Evolutionary conservation across 2,113 vertebrate genomes (phyloP).

Genomic region (Ciconia boyciana): DNA sequence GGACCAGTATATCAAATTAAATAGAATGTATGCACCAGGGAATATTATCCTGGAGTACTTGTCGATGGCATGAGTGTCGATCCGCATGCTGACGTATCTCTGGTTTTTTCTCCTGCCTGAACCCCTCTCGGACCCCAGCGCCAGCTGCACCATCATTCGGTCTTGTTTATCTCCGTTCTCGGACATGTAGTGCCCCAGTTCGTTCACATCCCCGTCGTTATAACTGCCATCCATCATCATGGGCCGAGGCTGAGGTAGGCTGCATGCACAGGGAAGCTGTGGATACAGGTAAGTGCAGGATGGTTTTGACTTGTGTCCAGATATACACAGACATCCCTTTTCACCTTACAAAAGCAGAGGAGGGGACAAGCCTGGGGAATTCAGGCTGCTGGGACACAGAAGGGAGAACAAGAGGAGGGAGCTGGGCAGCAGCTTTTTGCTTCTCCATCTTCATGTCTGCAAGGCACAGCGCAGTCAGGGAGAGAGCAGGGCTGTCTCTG

Average conservation of each 20-base stretch:
- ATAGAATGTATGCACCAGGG: constrained; percentile 92
- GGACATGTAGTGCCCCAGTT: constrained; percentile 79
- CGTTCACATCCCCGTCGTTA: constrained; percentile 84
- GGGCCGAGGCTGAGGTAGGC: constrained; percentile 79
- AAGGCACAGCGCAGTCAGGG: background rate
- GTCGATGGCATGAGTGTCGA: constrained; percentile 96
- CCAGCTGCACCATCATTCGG: constrained; percentile 87
- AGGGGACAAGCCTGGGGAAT: background rate
- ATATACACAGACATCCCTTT: rapidly evolving
- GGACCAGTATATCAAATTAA: constrained; percentile 98
- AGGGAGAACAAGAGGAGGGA: background rate
- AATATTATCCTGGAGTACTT: constrained; percentile 97
- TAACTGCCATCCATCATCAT: constrained; percentile 86
- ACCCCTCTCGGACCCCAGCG: constrained; percentile 80
- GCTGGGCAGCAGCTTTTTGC: background rate
- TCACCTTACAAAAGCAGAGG: background rate
- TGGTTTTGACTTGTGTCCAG: background rate
- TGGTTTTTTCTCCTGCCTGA: constrained; percentile 80
- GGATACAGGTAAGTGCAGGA: background rate
- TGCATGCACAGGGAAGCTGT: constrained; percentile 89
- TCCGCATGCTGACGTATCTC: constrained; percentile 92
- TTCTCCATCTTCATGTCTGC: background rate
- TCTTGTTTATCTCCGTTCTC: constrained; percentile 86
- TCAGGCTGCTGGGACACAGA: background rate
- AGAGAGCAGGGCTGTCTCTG: background rate